A percentile compares a stretch with the other conserved stretches of the same genome.
Conservation (phyloP, 2,888 invertebrate genomes). For the Torymus auratus region DNA sequence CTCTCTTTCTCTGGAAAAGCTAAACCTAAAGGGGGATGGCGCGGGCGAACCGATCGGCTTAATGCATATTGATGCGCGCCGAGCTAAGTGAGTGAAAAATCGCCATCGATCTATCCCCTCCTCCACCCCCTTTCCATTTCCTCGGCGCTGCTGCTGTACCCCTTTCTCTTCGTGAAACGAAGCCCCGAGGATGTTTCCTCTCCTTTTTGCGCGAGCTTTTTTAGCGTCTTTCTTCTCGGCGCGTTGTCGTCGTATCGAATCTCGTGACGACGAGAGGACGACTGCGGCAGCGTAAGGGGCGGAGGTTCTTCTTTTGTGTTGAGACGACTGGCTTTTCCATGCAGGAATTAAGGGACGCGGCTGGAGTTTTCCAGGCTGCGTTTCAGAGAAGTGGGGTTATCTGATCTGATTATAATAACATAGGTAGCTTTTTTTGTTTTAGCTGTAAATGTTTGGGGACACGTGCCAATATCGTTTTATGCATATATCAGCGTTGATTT, state of each 20-base stretch:
- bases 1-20: slow-evolving; percentile 23
- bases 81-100: slow-evolving; percentile 77
- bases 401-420: no score
- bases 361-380: no score
- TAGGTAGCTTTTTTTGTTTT: no score
- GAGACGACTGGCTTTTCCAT: slow-evolving; percentile 3
- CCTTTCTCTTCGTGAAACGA: slow-evolving; percentile 28
- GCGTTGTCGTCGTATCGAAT: slow-evolving; percentile 37
- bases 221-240: background rate
- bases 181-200: slow-evolving; percentile 18
- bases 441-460: no score
- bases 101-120: slow-evolving; percentile 74
- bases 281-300: background rate
- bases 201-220: slow-evolving; percentile 6
- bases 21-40: slow-evolving; percentile 29
- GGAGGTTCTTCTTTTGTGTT: slow-evolving; percentile 35
- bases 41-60: slow-evolving; percentile 71
- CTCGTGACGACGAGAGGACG: slow-evolving; percentile 13
- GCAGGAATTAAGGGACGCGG: slow-evolving; percentile 27
- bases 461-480: no score
- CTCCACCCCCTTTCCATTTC: slow-evolving; percentile 51
- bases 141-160: slow-evolving; percentile 28
- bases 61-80: slow-evolving; percentile 76
- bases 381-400: no score
- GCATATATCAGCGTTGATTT: no score